phyloP scores from a whole-genome alignment of 2,888 invertebrate genomes.

The Ichneumoninae sp. region DNA sequence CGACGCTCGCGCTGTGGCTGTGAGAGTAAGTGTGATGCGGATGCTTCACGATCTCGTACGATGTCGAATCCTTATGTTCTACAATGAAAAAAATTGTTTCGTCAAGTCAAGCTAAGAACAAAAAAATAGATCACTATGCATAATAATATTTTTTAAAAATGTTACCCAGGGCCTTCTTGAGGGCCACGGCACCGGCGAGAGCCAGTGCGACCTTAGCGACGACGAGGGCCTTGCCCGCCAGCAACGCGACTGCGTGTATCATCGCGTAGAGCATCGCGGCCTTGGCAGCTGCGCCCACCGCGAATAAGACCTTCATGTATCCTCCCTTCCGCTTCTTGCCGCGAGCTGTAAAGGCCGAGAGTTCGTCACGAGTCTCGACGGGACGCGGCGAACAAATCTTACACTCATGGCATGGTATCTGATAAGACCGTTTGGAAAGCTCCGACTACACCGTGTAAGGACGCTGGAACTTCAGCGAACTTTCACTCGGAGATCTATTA shows the following conservation, averaged over 20 bases:
- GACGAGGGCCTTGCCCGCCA: conserved; percentile 94
- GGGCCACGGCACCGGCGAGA: conserved; percentile 91
- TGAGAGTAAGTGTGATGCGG: conserved; percentile 93
- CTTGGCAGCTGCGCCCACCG: conserved; percentile 91
- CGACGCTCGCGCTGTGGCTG: conserved; percentile 89
- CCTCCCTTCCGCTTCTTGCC: conserved; percentile 87
- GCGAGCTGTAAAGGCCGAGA: conserved; percentile 81
- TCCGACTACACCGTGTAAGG: background rate
- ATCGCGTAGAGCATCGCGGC: conserved; percentile 92
- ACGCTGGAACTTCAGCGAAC: conserved; percentile 14
- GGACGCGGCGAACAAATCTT: background rate
- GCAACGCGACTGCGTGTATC: conserved; percentile 91
- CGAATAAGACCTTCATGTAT: conserved; percentile 88
- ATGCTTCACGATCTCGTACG: conserved; percentile 94
- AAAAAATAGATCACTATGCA: background rate
- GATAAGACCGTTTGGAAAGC: background rate
- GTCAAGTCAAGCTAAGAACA: background rate
- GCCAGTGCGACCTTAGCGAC: conserved; percentile 93
- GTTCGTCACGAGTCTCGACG: background rate
- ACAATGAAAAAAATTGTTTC: conserved; percentile 65
- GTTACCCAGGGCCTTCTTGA: conserved; percentile 87
- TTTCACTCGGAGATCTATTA: conserved; percentile 44
- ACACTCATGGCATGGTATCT: background rate
- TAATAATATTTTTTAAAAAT: background rate
- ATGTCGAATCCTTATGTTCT: conserved; percentile 91